Evolutionary conservation across 2,888 invertebrate species (phyloP), one percentile per base, ranked within the genome.

Genomic region (Lochmaea capreae): DNA sequence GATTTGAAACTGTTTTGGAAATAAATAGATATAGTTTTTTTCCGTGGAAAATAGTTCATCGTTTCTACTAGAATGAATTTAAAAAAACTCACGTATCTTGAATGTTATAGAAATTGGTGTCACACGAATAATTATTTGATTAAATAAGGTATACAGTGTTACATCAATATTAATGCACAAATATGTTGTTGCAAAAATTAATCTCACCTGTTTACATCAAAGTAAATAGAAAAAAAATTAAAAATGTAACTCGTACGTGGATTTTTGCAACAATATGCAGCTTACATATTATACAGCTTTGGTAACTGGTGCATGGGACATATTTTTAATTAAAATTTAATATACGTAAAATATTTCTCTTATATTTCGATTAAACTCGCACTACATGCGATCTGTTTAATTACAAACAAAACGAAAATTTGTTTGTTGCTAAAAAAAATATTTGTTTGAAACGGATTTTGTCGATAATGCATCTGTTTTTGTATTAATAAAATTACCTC

Each of bases 231-330:
- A 39, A 39, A 39, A 14, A 72, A 46, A 43, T n/a, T 16, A 42
- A 49, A 43, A 61, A 54, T 58, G 11, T 42, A 26, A 54, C 33
- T 46, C 6, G 49, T 43, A 52, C 54, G 59, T 75, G 57, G 76
- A 79, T 79, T 81, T 81, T 81, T 79, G 74, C 81, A 79, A 76
- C 79, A 77, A 78, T 73, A 74, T 73, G 77, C 79, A 78, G 81
- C 81, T 81, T 81, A 77, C 72, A 78, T 54, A 78, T 80, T 77
- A 39, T 39, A 78, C 77, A 76, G 81, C 81, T 81, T 81, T 77
- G 67, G 57, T 72, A 66, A 74, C 68, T 72, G 70, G 67, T 67
- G 75, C 71, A 54, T 77, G 77, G 77, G 71, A 67, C 71, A 77
- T 70, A 72, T 74, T 75, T 77, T 76, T 68, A 66, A 75, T 69